Conservation (phyloP, 2,113 vertebrate genomes). For the Forbesichthys agassizii region DNA sequence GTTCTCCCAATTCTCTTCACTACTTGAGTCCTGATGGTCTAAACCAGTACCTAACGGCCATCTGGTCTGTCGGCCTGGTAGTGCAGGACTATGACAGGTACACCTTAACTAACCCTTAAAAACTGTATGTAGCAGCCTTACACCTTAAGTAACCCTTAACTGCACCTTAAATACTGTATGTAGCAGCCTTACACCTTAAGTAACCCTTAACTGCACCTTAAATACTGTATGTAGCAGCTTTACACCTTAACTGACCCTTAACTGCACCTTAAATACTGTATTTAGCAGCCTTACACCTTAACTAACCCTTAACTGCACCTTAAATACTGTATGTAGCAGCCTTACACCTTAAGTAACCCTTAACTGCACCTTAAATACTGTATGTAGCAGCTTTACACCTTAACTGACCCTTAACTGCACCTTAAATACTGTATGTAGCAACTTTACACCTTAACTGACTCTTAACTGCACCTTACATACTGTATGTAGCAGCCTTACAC, state of each 20-base stretch:
- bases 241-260: background rate
- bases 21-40: conserved; percentile 87
- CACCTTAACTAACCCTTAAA: conserved; percentile 30
- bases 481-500: background rate
- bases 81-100: conserved; percentile 92
- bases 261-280: background rate
- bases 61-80: conserved; percentile 92
- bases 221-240: background rate
- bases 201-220: too few species aligned
- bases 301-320: too few species aligned
- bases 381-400: background rate
- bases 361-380: background rate
- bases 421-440: background rate
- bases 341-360: background rate
- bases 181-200: background rate
- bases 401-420: background rate
- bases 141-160: background rate
- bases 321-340: background rate
- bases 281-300: too few species aligned
- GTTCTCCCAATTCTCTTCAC: conserved; percentile 87
- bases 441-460: background rate
- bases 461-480: background rate
- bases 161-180: background rate
- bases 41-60: conserved; percentile 88
- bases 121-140: background rate